These are phyloP conservation scores for Chrysotoxum bicinctum DNA, from an alignment of 2,888 invertebrate genomes.

Conservation along the genomic window DNA sequence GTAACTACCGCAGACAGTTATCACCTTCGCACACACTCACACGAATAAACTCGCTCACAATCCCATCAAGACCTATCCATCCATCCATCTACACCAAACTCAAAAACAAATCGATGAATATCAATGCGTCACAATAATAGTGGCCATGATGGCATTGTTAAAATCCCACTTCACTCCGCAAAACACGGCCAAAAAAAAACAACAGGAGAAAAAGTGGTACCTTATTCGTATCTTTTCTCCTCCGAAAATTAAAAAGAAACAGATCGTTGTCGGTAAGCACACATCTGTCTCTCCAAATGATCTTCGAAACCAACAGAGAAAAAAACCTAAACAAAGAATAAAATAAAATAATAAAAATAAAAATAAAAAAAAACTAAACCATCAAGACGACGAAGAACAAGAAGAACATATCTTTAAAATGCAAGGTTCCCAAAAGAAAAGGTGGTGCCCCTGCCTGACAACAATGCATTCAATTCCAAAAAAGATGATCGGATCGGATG, in stretches of 20 bases:
- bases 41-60: neutral
- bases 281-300: conserved; percentile 67
- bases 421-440: conserved; percentile 62
- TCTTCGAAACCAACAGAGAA: conserved; percentile 41
- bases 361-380: neutral
- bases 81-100: conserved; percentile 31
- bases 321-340: neutral
- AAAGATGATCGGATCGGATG: conserved; percentile 67
- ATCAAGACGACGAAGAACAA: conserved; percentile 17
- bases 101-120: conserved; percentile 66
- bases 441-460: conserved; percentile 63
- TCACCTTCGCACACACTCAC: conserved; percentile 39
- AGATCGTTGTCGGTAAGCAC: conserved; percentile 51
- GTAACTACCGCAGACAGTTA: conserved; percentile 14
- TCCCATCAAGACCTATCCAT: conserved; percentile 5
- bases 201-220: conserved; percentile 14
- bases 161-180: conserved; percentile 60
- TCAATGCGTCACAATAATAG: conserved; percentile 64
- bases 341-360: neutral
- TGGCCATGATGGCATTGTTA: conserved; percentile 64
- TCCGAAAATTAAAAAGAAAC: neutral
- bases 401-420: conserved; percentile 31
- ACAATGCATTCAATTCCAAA: conserved; percentile 62
- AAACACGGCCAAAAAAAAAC: conserved; percentile 41
- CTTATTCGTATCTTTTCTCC: conserved; percentile 15